Percentiles rank a stretch among this genome's conserved stretches.
These are phyloP conservation scores for Drosophila conformis DNA, from an alignment of 2,888 invertebrate species.

Conservation along the genomic window DNA sequence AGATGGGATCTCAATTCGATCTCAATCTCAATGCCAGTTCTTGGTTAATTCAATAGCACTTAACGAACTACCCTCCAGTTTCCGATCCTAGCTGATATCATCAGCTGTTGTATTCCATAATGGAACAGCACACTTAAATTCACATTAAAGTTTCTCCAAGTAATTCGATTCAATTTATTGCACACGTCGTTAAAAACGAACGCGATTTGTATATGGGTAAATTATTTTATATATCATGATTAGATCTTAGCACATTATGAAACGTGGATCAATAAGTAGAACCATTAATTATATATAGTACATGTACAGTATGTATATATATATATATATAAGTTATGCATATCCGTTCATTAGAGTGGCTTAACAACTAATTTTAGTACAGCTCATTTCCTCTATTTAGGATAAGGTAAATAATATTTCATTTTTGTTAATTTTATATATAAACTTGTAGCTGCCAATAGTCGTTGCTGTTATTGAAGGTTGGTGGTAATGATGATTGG, in stretches of 20 bases:
- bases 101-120: background rate
- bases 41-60: background rate
- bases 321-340: background rate
- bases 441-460: slow-evolving; percentile 32
- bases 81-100: background rate
- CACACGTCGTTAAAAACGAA: slow-evolving; percentile 4
- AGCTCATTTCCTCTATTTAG: slow-evolving; percentile 14
- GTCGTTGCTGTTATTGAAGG: slow-evolving; percentile 2
- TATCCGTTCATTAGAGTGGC: background rate
- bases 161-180: slow-evolving; percentile 18
- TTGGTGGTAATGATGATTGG: background rate
- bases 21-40: too few species aligned
- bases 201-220: slow-evolving; percentile 15
- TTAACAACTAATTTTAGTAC: slow-evolving; percentile 33
- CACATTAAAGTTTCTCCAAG: background rate
- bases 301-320: slow-evolving; percentile 4
- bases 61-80: background rate
- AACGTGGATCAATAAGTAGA: slow-evolving; percentile 21
- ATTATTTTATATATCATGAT: background rate
- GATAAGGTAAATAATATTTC: background rate
- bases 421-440: background rate
- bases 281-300: slow-evolving; percentile 27
- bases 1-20: too few species aligned
- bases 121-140: background rate
- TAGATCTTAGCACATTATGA: slow-evolving; percentile 29